These are phyloP conservation scores for Chaetops frenatus DNA, from an alignment of 2,113 vertebrate species.

Conservation along the genomic window DNA sequence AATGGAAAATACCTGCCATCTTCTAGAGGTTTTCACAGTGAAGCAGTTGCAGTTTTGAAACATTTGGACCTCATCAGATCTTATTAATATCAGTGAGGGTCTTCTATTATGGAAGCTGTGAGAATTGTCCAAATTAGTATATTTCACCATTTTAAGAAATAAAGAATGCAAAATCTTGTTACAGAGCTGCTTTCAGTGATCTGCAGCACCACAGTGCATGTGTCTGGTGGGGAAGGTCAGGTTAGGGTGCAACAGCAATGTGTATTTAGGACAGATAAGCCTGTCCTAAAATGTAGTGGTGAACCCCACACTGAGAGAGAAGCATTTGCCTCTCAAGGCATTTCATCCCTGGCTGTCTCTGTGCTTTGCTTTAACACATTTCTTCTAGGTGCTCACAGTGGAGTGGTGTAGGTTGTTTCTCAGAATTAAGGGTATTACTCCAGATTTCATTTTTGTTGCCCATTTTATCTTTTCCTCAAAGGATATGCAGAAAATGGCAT, in stretches of 20 bases:
- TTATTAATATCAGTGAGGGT: not conserved
- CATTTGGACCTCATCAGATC: not conserved
- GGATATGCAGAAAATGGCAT: not conserved
- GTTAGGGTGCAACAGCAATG: fast-evolving
- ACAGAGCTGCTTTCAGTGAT: not conserved
- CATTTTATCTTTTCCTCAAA: not conserved
- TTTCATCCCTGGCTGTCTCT: not conserved
- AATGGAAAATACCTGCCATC: not conserved
- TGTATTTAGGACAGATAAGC: not conserved
- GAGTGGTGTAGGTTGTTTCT: not conserved
- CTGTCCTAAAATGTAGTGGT: not conserved
- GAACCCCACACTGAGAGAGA: not conserved
- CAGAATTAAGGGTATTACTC: not conserved
- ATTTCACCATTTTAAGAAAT: not conserved
- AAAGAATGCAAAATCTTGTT: not conserved
- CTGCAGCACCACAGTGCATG: fast-evolving
- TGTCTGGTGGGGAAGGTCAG: not conserved
- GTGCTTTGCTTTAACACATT: not conserved
- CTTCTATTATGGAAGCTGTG: not conserved
- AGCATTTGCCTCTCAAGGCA: not conserved
- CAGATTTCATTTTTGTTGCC: not conserved
- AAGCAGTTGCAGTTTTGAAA: not conserved
- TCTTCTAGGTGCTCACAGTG: not conserved
- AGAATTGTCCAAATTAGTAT: not conserved
- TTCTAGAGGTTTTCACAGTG: not conserved